phyloP scores from a whole-genome alignment of 2,888 invertebrate species.

The Macaria liturata region DNA sequence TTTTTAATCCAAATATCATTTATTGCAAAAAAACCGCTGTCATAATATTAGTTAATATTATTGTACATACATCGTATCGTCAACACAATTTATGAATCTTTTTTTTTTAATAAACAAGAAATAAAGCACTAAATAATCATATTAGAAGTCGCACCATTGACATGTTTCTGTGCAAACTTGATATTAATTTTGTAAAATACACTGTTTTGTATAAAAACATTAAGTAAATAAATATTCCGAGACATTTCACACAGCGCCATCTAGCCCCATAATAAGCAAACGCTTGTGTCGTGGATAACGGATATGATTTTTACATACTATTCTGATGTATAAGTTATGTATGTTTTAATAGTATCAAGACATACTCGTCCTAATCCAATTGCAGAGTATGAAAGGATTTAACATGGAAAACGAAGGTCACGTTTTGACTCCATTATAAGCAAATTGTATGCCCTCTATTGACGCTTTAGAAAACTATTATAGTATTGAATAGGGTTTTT shows the following conservation, averaged over 20 bases:
- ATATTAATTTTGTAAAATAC: too few relatives aligned
- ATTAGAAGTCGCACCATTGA: too few relatives aligned
- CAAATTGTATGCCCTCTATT: slow-evolving; percentile 51
- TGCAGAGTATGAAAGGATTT: slow-evolving; percentile 62
- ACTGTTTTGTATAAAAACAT: not conserved
- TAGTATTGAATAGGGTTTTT: slow-evolving; percentile 34
- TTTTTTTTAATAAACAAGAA: too few relatives aligned
- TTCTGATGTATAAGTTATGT: not conserved
- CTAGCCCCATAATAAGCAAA: too few relatives aligned
- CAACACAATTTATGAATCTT: too few relatives aligned
- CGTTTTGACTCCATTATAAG: slow-evolving; percentile 56
- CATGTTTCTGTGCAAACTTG: too few relatives aligned
- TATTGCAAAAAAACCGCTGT: too few relatives aligned
- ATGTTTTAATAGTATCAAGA: slow-evolving; percentile 48
- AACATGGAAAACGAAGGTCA: slow-evolving; percentile 68
- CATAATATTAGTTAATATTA: too few relatives aligned
- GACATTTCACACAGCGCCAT: too few relatives aligned
- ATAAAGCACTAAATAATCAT: too few relatives aligned
- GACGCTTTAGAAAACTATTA: slow-evolving; percentile 54
- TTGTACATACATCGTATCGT: too few relatives aligned
- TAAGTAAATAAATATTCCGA: not conserved
- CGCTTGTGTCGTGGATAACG: not conserved
- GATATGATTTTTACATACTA: not conserved
- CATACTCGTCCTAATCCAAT: slow-evolving; percentile 47
- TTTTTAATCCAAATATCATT: too few relatives aligned